Evolutionary conservation across 2,113 vertebrate genomes (phyloP).

Genomic region (Perccottus glenii): DNA sequence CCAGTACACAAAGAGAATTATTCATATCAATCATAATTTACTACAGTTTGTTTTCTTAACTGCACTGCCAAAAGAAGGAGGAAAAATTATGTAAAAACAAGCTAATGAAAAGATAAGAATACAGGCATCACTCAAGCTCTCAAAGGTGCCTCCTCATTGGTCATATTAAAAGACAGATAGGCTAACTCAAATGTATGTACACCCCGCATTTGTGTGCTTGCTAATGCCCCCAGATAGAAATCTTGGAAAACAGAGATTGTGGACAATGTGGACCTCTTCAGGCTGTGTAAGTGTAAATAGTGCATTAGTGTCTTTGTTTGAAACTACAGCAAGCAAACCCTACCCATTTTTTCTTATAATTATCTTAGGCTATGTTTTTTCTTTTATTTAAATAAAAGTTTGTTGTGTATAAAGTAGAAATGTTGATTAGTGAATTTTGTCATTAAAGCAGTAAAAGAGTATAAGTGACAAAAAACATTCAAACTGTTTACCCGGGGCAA

Average conservation of each 20-base stretch:
- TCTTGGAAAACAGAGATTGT: neutral
- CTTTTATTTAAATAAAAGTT: too few relatives aligned
- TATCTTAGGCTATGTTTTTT: too few relatives aligned
- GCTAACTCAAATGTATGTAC: neutral
- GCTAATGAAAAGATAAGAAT: neutral
- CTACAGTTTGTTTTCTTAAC: constrained; percentile 12
- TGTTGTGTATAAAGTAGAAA: too few relatives aligned
- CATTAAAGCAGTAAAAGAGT: too few relatives aligned
- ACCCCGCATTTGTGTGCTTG: constrained; percentile 1
- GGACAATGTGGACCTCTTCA: neutral
- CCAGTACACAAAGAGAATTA: constrained; percentile 36
- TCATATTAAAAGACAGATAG: neutral
- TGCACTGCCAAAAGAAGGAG: neutral
- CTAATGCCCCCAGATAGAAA: constrained; percentile 17
- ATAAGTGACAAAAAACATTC: too few relatives aligned
- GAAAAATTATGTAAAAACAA: neutral
- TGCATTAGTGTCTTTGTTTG: neutral
- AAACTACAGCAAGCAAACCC: neutral
- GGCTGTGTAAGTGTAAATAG: neutral
- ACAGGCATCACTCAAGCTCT: neutral
- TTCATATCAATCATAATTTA: constrained; percentile 26
- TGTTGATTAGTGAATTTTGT: too few relatives aligned
- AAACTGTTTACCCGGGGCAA: too few relatives aligned
- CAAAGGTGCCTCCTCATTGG: neutral
- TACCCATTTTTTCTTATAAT: too few relatives aligned